Evolutionary conservation across 2,888 invertebrate species (phyloP), one percentile per base, ranked within the genome.

Genomic region (Eristalinus aeneus): DNA sequence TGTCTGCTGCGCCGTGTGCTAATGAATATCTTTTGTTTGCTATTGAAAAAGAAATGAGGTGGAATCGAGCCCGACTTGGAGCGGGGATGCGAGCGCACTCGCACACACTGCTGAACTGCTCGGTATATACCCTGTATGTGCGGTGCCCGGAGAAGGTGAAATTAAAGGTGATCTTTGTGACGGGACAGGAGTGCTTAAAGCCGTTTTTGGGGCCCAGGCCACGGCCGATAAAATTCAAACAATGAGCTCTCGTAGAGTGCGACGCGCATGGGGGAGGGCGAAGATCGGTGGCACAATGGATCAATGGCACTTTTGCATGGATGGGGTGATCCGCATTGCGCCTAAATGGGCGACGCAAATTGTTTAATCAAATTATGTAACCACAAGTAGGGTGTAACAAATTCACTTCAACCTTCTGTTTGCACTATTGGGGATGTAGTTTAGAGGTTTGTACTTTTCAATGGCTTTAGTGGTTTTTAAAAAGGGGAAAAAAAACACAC

Each of bases 11-110:
- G 63, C 36, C 27, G 27, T 71, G 65, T 84, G 60, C 80, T 76
- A 81, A 80, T 85, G 72, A 81, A 72, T 68, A 27, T 23, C 72
- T 81, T 81, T 85, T 76, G 76, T 80, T 80, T 64, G 69, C 79
- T 69, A 54, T 58, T 64, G 78, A 73, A 72, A 67, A 67, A 36
- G 54, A 73, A 65, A 53, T 65, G 46, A 46, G 63, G 34, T 77
- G 54, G 58, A 73, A 16, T 32, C 60, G 53, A 72, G 20, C 34
- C 39, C 32, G 53, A 56, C 65, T 11, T 53, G 56, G 56, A 56
- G 56, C 23, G 56, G 56, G 23, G 22, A 56, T 56, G 22, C 22
- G 22, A 27, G 56, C 16, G 9, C 34, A 34, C 34, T n/a, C 46
- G 16, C 16, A 46, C 16, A 46, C 46, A 16, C 46, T 27, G 27